Base-by-base conservation (phyloP, 2,113 vertebrate genomes). In the Malurus melanocephalus region DNA sequence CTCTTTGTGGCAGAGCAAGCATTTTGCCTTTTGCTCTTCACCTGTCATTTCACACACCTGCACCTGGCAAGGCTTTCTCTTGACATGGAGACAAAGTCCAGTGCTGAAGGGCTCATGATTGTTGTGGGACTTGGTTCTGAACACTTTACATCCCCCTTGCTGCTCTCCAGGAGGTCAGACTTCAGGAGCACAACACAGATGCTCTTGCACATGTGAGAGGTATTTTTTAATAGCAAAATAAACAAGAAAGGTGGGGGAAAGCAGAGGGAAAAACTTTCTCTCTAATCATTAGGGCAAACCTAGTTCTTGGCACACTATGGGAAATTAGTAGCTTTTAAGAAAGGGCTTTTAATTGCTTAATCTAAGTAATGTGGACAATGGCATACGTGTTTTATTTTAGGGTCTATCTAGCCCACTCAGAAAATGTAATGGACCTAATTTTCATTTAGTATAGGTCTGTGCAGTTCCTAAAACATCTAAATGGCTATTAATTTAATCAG, bases 401-500 rank as follows among this genome's bases (percentile, higher is more conserved):
- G 96, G 94, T 96, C 97, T 97, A 96, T 97, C 97, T 97, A 95
- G 97, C 95, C 96, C 96, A 96, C 97, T 98, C 96, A 94, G 94
- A 97, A 97, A 97, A 97, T 95, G 96, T 98, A 98, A 98, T 98
- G 95, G 97, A 96, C 97, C 97, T 98, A 96, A 98, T 98, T 98
- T 98, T 98, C 97, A 98, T 98, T 98, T 98, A 98, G 97, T 97
- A 95, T 97, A 97, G 97, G 96, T 97, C 96, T 97, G 97, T 98
- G 98, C 98, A 98, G 98, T 98, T 98, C 98, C 97, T 98, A 98
- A 98, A 98, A 98, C 98, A 98, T 98, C 98, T 98, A 99, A 98
- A 98, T 97, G 98, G 98, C 98, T 97, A 98, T 99, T 99, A 99
- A 99, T 99, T 99, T 98, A 99, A 99, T 99, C 98, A 98, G 97